These are phyloP conservation scores for Willowsia nigromaculata DNA, from an alignment of 2,888 invertebrate genomes.

Conservation along the genomic window DNA sequence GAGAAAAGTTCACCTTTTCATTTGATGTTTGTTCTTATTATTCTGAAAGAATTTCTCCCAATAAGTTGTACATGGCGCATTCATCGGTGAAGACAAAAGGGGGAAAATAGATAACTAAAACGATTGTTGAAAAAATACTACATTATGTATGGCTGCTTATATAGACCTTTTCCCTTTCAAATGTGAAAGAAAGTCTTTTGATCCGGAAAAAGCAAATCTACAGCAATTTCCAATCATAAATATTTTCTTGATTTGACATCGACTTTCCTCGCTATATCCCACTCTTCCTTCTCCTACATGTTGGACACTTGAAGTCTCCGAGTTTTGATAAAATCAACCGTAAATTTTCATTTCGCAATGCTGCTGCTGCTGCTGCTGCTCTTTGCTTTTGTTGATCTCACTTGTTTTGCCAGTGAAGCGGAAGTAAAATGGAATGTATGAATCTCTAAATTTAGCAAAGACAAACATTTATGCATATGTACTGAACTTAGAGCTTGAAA, in stretches of 20 bases:
- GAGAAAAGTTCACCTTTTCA: conserved; percentile 38
- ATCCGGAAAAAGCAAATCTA: conserved; percentile 23
- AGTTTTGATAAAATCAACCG: conserved; percentile 49
- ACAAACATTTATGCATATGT: background rate
- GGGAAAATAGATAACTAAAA: background rate
- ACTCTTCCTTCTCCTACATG: too few relatives aligned
- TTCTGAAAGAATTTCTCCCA: background rate
- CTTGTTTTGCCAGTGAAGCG: background rate
- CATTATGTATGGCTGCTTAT: background rate
- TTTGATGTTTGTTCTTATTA: conserved; percentile 28
- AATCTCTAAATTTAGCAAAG: background rate
- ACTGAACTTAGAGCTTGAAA: background rate
- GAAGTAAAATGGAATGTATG: conserved; percentile 1
- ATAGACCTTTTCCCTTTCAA: background rate
- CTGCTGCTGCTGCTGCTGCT: background rate
- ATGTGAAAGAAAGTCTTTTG: conserved; percentile 28
- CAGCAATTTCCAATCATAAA: conserved; percentile 59
- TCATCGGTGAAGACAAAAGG: conserved; percentile 21
- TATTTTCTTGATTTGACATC: conserved; percentile 54
- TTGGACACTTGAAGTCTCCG: conserved; percentile 49
- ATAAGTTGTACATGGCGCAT: background rate
- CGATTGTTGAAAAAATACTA: conserved; percentile 9
- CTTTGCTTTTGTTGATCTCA: background rate
- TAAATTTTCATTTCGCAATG: conserved; percentile 60
- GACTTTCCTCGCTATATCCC: background rate